These are phyloP conservation scores for Parus major DNA, from an alignment of 2,113 vertebrate genomes.

Conservation along the genomic window DNA sequence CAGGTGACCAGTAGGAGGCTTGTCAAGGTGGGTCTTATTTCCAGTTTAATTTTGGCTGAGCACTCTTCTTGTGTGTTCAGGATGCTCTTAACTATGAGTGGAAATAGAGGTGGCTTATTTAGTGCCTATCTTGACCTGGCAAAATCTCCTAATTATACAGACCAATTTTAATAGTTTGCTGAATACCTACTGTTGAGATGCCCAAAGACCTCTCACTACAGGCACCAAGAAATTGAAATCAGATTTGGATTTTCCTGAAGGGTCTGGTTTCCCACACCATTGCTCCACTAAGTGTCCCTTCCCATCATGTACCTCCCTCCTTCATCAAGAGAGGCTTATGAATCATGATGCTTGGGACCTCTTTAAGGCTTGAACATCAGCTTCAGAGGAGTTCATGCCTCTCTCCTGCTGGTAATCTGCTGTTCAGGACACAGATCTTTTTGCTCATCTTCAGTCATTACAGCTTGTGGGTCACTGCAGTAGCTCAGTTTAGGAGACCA, in stretches of 20 bases:
- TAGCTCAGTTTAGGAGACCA: fast-evolving
- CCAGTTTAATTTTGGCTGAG: not conserved
- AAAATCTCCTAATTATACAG: not conserved
- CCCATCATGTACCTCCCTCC: not conserved
- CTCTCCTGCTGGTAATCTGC: not conserved
- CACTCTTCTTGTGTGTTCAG: fast-evolving
- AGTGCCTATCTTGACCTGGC: not conserved
- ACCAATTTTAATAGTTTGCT: not conserved
- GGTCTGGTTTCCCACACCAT: not conserved
- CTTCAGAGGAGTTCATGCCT: not conserved
- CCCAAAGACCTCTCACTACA: not conserved
- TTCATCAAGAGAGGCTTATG: not conserved
- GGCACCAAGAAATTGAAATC: not conserved
- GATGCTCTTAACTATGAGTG: not conserved
- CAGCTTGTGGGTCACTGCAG: fast-evolving
- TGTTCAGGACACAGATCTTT: not conserved
- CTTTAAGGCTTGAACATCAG: not conserved
- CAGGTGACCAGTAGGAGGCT: not conserved
- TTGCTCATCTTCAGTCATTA: not conserved
- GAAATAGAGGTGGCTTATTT: not conserved
- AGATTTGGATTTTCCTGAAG: not conserved
- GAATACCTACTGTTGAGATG: not conserved
- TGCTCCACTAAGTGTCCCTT: not conserved
- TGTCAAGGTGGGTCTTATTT: not conserved
- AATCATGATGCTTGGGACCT: not conserved